phyloP scores from a whole-genome alignment of 2,797 vertebrate species.

The Gadopsis bispinosus region DNA sequence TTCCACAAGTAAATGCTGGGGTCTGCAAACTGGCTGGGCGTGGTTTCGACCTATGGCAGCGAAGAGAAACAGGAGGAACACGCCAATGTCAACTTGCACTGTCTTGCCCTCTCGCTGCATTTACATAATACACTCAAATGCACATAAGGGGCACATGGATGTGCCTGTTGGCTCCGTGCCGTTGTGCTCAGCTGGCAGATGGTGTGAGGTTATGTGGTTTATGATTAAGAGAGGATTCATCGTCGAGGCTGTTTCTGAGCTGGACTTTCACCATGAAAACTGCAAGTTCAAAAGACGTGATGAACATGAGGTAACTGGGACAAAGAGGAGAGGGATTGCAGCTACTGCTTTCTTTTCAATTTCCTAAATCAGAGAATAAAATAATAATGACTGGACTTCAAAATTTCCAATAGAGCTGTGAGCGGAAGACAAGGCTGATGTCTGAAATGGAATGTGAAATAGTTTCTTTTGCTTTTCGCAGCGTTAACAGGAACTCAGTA shows the following conservation, averaged over 20 bases:
- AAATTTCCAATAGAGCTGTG: neutral
- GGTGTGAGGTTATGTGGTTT: constrained; percentile 50
- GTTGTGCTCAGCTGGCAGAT: constrained; percentile 14
- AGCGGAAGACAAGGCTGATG: neutral
- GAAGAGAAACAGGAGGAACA: constrained; percentile 4
- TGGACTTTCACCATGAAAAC: constrained; percentile 69
- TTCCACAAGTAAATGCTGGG: constrained; percentile 94
- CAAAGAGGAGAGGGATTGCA: neutral
- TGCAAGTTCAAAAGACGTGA: constrained; percentile 26
- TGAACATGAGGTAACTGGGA: neutral
- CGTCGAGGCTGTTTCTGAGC: neutral
- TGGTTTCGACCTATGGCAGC: constrained; percentile 88
- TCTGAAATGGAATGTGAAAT: neutral
- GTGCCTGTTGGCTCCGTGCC: neutral
- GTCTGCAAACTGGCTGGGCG: constrained; percentile 91
- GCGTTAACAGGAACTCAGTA: constrained; percentile 11
- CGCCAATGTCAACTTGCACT: constrained; percentile 5
- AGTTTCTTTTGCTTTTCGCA: neutral
- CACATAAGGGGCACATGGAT: constrained; percentile 40
- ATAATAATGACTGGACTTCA: neutral
- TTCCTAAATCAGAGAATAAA: neutral
- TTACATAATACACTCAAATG: constrained; percentile 17
- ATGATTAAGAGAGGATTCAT: constrained; percentile 62
- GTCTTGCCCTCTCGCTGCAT: neutral
- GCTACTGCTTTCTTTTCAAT: neutral